Conservation (phyloP, 2,888 invertebrate species). For the Pachymerium ferrugineum region DNA sequence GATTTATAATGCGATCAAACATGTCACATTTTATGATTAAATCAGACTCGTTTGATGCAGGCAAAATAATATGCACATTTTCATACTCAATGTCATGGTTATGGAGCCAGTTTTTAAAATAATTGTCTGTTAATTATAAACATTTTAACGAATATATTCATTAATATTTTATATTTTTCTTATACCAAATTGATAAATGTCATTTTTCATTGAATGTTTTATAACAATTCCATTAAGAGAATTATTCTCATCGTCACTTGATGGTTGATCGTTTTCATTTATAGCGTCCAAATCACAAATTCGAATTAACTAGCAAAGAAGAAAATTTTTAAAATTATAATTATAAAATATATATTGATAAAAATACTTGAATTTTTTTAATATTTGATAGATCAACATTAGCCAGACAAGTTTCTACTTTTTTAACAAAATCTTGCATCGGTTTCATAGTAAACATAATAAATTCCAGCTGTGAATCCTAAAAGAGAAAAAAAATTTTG, state of each 20-base stretch:
- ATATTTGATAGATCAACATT: too few species aligned
- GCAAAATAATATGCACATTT: slow-evolving; percentile 14
- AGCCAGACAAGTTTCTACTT: too few species aligned
- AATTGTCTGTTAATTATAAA: not conserved
- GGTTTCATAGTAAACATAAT: not conserved
- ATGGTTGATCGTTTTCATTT: not conserved
- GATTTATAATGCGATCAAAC: not conserved
- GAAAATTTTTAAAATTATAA: not conserved
- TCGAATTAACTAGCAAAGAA: not conserved
- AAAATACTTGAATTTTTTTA: not conserved
- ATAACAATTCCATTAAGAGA: not conserved
- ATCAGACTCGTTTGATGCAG: not conserved
- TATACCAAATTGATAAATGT: not conserved
- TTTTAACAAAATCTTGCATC: not conserved
- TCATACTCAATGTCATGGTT: not conserved
- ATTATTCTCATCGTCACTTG: not conserved
- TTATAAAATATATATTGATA: not conserved
- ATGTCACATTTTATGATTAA: slow-evolving; percentile 18
- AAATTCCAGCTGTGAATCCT: not conserved
- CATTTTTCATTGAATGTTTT: not conserved
- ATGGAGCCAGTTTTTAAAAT: slow-evolving; percentile 20
- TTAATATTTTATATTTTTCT: not conserved
- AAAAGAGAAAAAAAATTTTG: not conserved
- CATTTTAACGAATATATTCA: not conserved
- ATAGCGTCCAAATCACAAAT: not conserved